phyloP scores from a whole-genome alignment of 92 coral and sea anemone species.

The Pocillopora meandrina region DNA sequence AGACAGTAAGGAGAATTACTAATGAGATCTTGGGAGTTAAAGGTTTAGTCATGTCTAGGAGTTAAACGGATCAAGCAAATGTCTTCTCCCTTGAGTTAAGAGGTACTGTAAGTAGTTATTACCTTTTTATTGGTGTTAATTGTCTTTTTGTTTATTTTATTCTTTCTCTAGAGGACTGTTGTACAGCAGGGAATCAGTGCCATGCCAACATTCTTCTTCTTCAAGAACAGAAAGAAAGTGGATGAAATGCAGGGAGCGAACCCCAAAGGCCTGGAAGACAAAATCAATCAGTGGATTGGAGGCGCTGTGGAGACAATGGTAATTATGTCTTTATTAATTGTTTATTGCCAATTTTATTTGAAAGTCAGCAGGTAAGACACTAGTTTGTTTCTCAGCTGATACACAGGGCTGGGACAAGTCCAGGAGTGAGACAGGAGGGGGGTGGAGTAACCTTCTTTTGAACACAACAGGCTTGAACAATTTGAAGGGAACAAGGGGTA shows the following conservation, averaged over 20 bases:
- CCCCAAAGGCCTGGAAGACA: conserved; percentile 68
- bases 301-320: conserved; percentile 58
- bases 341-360: not conserved
- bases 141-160: not conserved
- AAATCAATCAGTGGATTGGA: conserved; percentile 78
- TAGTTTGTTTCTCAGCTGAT: no score
- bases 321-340: conserved; percentile 8
- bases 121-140: not conserved
- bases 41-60: no score
- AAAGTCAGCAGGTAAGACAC: no score
- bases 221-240: conserved; percentile 72
- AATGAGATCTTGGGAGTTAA: no score
- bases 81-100: not conserved
- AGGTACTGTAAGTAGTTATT: not conserved
- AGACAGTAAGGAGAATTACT: no score
- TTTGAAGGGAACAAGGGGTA: no score
- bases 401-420: no score
- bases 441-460: no score
- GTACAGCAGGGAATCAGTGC: conserved; percentile 73
- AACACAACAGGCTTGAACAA: no score
- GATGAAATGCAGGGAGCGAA: conserved; percentile 91
- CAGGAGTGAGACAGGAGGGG: no score
- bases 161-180: conserved; percentile 68
- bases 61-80: not conserved
- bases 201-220: conserved; percentile 97